Evolutionary conservation across 2,113 vertebrate genomes (phyloP), one percentile per base, ranked within the genome.

Genomic region (Indri indri): DNA sequence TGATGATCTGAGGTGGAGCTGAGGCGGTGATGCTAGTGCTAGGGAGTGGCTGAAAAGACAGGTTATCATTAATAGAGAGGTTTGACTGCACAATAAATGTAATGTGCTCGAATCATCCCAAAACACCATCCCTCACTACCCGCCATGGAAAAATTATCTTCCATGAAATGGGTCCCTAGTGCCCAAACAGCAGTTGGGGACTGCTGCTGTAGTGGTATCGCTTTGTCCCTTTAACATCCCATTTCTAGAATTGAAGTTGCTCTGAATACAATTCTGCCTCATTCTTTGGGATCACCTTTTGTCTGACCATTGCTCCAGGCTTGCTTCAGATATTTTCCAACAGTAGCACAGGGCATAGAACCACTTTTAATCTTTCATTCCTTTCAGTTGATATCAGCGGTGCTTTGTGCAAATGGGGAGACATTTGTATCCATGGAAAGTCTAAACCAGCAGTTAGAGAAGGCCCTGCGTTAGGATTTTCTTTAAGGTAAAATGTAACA

Each of bases 311-410:
- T 77, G 6, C 27, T 34, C 20, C 16, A 32, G 27, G 22, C 0
- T 63, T 54, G 7, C 22, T 42, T 23, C 3, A 40, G 5, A 10
- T 61, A 20, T 9, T 47, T 9, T 40, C 34, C 0, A 17, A 10
- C 7, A 47, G 25, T 11, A 42, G 12, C 34, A 32, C 37, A 80
- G 34, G 2, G 2, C 32, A 42, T 0, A 1, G 14, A 22, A 5
- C 16, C 20, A n/a, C 13, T 70, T 95, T 68, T 18, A 30, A 18
- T 34, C 22, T 23, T 59, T 14, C 30, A 59, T 17, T 47, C 63
- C 40, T 37, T 45, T 47, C 30, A 6, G 6, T 52, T 34, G 20
- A 50, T 34, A 84, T 22, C 11, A 70, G 27, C 42, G 17, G 32
- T 30, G 14, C 8, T 89, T 66, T 76, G 23, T 40, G 59, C 5